A percentile compares a stretch with the other conserved stretches of the same genome.
Evolutionary conservation across 2,113 vertebrate species (phyloP).

Genomic region (Orcinus orca): DNA sequence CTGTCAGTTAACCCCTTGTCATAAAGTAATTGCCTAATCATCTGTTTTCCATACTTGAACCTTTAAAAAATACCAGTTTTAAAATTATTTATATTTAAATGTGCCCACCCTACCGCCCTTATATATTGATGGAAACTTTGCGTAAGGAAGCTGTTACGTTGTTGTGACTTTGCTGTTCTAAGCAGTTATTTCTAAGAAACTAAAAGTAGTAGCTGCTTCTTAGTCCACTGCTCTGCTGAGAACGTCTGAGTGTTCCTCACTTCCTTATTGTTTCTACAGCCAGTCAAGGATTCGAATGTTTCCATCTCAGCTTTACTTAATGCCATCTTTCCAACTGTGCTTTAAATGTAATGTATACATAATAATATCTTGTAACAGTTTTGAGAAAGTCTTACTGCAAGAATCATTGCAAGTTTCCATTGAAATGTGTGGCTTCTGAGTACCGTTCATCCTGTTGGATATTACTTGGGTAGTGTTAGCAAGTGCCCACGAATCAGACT

Average conservation of each 20-base stretch:
- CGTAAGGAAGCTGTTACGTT: neutral
- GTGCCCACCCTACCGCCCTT: conserved; percentile 8
- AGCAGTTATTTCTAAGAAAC: neutral
- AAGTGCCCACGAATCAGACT: neutral
- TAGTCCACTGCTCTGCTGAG: neutral
- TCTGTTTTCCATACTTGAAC: conserved; percentile 80
- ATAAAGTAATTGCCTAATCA: conserved; percentile 67
- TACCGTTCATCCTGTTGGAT: neutral
- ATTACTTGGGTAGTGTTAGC: neutral
- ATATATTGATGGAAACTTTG: neutral
- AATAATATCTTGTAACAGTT: neutral
- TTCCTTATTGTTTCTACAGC: neutral
- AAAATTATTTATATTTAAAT: conserved; percentile 78
- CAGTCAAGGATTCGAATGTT: neutral
- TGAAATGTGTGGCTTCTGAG: neutral
- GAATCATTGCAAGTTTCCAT: neutral
- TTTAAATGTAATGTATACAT: neutral
- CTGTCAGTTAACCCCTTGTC: conserved; percentile 66
- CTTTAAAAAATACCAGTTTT: conserved; percentile 78
- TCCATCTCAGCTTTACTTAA: neutral
- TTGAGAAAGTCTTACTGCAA: neutral
- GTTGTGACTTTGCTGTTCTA: neutral
- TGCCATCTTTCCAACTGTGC: neutral
- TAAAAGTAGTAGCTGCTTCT: neutral
- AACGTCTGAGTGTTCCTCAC: neutral